Evolutionary conservation across 1,140 invertebrate genomes (phyloP).

Genomic region (Wasmannia auropunctata): DNA sequence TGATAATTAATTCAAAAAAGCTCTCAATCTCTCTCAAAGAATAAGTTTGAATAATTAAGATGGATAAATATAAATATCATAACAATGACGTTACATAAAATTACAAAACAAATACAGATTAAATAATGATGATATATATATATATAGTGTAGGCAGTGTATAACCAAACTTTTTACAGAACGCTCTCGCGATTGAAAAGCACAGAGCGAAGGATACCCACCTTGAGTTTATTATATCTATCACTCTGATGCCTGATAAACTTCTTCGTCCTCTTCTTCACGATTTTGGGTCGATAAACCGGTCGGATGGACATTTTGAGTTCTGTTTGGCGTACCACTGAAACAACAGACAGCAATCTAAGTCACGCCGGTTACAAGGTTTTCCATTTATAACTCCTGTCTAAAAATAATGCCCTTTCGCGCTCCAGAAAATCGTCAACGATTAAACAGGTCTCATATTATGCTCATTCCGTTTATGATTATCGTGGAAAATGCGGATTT

Average conservation of each 20-base stretch:
- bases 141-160: background rate
- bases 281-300: conserved; percentile 94
- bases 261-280: conserved; percentile 98
- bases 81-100: background rate
- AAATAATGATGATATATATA: too few species aligned
- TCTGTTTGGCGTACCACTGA: conserved; percentile 57
- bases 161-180: conserved; percentile 11
- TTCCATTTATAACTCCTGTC: background rate
- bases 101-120: background rate
- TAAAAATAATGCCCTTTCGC: conserved; percentile 15
- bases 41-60: background rate
- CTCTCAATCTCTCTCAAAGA: background rate
- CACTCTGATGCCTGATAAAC: conserved; percentile 98
- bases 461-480: background rate
- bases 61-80: background rate
- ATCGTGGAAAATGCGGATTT: conserved; percentile 14
- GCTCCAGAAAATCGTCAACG: background rate
- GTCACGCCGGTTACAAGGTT: background rate
- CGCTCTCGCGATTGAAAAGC: background rate
- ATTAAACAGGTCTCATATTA: background rate
- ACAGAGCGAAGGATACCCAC: conserved; percentile 83
- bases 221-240: conserved; percentile 98
- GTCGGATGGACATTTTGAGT: conserved; percentile 92
- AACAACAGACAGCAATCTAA: conserved; percentile 62
- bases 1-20: background rate